Evolutionary conservation across 2,888 invertebrate species (phyloP), one percentile per base, ranked within the genome.

Genomic region (Cryptosula pallasiana): DNA sequence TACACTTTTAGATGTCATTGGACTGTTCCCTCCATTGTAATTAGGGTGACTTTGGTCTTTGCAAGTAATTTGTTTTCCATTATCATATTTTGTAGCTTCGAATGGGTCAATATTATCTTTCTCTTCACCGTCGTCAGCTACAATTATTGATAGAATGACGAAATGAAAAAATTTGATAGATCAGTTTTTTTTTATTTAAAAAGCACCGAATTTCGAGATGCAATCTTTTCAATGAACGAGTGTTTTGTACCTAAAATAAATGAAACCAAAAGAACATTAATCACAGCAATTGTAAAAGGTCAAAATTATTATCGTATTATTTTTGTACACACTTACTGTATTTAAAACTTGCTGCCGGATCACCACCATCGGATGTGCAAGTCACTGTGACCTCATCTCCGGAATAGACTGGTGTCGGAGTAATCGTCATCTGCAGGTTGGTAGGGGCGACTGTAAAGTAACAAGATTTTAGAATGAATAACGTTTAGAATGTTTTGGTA

Each of bases 371-470:
- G 32, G 63, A 63, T 9, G 2, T 5, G 32, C 63, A 63, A 16
- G 13, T 16, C 25, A 63, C 34, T 32, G 9, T 16, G 16, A 63
- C 13, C 63, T 27, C 13, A 27, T 63, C 63, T 25, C 63, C 63
- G n/a, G 13, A 16, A 32, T 63, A 63, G 9, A 29, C 32, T 32
- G 2, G 3, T 32, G 2, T 32, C 2, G 63, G 63, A 29, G 2
- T 34, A 13, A 63, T 13, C 32, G 5, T n/a, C 63, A 63, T 63
- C 2, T 63, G 16, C 13, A 63, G 63, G 3, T 34, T 27, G 13
- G 63, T 63, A 13, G 63, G 63, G 2, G 63, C 63, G 13, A 32
- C 63, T 63, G 27, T 5, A 63, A 63, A n/a, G n/a, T n/a, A n/a
- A n/a, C n/a, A n/a, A n/a, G n/a, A n/a, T n/a, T n/a, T n/a, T n/a